Evolutionary conservation across 2,797 vertebrate species (phyloP), one percentile per base, ranked within the genome.

Genomic region (Zenarchopterus dispar): DNA sequence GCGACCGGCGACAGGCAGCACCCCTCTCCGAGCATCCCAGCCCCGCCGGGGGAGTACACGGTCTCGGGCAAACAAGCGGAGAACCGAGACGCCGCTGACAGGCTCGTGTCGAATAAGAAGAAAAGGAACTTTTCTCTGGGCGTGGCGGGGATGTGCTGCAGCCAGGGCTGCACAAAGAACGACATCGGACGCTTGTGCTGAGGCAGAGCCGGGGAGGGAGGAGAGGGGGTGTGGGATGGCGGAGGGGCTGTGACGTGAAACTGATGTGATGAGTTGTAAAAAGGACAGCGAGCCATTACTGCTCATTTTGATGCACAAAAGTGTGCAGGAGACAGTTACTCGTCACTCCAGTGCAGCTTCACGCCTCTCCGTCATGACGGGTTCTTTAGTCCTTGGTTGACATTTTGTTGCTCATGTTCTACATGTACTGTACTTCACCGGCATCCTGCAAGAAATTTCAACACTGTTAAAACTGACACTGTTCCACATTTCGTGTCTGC

Each of bases 141-240:
- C 1, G 74, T 97, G 54, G 93, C 93, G 0, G 86, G 88, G 8
- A 92, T 94, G 75, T 98, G 96, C 84, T 98, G 96, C 48, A 90
- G 47, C 70, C 77, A 90, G 71, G 95, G 96, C 53, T 98, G 97
- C 81, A 95, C 92, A 13, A 96, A 93, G 89, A 89, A 90, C 45
- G 94, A 95, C 61, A 94, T 99, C 1, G 92, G 94, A 75, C 86
- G 66, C 2, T 68, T 94, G 78, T 98, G 96, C 84, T 97, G 92
- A 97, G 78, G 62, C 55, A 21, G 47, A 26, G 47, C 2, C 13
- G 59, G 64, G 61, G 64, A 63, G 58, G 4, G 13, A n/a, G 4
- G 13, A n/a, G 28, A 21, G 4, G 9, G 4, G 44, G 22, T 43
- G 45, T 33, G 31, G 1, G 58, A 47, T 17, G 28, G 26, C 36